Percentiles rank a stretch among this genome's conserved stretches.
Conservation (phyloP, 2,797 vertebrate genomes). For the Agapornis canus region DNA sequence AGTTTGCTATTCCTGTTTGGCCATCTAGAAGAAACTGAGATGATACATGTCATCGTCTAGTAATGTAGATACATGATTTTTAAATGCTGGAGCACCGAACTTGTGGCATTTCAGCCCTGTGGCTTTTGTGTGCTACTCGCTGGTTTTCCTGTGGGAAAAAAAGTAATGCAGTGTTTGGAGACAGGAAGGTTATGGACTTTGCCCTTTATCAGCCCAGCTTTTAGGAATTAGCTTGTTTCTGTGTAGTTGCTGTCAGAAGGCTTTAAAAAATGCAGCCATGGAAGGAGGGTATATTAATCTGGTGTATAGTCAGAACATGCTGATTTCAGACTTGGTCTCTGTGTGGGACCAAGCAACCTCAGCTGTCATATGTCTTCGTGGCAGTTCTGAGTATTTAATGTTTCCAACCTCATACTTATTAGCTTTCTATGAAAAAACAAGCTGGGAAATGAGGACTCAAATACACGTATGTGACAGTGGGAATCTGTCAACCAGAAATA, state of each 20-base stretch:
- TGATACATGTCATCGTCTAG: slow-evolving; percentile 1
- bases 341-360: neutral
- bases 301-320: neutral
- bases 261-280: neutral
- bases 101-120: neutral
- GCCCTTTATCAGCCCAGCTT: neutral
- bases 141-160: slow-evolving; percentile 1
- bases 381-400: neutral
- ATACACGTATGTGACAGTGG: neutral
- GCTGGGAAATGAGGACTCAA: slow-evolving; percentile 1
- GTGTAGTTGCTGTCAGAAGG: neutral
- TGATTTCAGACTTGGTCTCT: neutral
- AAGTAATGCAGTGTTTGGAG: neutral
- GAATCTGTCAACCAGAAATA: slow-evolving; percentile 10
- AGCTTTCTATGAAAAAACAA: neutral
- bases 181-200: neutral
- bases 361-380: neutral
- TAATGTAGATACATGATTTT: slow-evolving; percentile 43
- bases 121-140: neutral
- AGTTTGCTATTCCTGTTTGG: slow-evolving; percentile 9
- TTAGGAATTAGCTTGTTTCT: slow-evolving; percentile 16
- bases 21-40: slow-evolving; percentile 23
- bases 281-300: neutral
- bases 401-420: neutral
- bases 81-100: neutral